phyloP scores from a whole-genome alignment of 2,797 vertebrate genomes.

The Molossus alvarezi region DNA sequence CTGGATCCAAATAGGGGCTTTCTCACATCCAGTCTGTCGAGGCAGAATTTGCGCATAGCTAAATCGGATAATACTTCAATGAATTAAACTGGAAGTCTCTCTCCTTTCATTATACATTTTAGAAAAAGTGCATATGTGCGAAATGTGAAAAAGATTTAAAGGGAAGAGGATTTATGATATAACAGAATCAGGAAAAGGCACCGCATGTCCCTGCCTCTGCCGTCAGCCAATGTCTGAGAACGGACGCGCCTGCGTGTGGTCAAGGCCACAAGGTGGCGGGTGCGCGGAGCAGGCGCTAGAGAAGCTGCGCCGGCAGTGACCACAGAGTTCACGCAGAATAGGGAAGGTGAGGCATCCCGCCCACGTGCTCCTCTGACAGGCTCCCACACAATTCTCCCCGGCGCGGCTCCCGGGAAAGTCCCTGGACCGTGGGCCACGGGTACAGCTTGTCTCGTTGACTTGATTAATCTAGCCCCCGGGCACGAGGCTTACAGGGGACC shows the following conservation, averaged over 20 bases:
- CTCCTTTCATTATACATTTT: background rate
- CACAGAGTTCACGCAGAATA: background rate
- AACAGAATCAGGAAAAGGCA: background rate
- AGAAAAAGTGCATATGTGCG: background rate
- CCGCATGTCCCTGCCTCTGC: background rate
- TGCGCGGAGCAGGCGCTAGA: background rate
- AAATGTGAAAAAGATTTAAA: slow-evolving; percentile 11
- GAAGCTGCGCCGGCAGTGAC: background rate
- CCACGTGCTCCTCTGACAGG: background rate
- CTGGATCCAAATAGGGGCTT: background rate
- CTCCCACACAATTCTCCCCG: background rate
- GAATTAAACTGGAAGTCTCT: slow-evolving; percentile 19
- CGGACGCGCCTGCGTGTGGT: background rate
- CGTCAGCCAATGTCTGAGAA: background rate
- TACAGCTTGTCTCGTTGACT: background rate
- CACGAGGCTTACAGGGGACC: background rate
- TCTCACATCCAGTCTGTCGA: background rate
- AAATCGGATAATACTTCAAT: background rate
- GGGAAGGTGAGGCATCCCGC: accelerated
- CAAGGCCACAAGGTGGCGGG: background rate
- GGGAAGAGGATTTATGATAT: background rate
- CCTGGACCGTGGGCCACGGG: accelerated
- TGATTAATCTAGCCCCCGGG: no score
- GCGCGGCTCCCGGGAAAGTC: background rate
- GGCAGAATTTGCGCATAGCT: background rate